phyloP scores from a whole-genome alignment of 1,140 invertebrate genomes.

The Drosophila obscura region DNA sequence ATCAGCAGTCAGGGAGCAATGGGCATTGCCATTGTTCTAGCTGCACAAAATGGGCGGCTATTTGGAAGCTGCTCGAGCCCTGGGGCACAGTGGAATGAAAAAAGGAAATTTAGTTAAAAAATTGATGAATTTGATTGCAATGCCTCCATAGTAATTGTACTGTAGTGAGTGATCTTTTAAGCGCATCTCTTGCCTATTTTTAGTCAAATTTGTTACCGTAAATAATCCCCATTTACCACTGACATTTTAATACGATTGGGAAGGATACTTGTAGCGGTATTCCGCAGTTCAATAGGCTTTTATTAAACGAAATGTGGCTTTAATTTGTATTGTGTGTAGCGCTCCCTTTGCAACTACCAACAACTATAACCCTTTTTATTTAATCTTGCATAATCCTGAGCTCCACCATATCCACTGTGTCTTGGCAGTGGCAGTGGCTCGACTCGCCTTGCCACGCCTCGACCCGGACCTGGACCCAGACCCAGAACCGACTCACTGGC shows the following conservation, averaged over 20 bases:
- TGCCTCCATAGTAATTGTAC: no score
- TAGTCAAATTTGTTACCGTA: neutral
- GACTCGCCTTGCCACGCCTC: neutral
- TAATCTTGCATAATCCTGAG: neutral
- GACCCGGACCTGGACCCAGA: neutral
- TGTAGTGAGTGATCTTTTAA: no score
- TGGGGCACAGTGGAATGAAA: neutral
- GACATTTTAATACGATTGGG: neutral
- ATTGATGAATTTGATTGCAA: neutral
- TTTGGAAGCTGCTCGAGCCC: conserved; percentile 2
- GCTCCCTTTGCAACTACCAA: no score
- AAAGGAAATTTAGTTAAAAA: neutral
- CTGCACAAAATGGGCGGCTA: conserved; percentile 42
- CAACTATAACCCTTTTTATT: no score
- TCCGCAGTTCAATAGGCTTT: neutral
- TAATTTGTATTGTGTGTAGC: no score
- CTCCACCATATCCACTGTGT: conserved; percentile 13
- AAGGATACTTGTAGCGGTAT: neutral
- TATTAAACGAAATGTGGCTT: no score
- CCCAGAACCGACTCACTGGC: conserved; percentile 29
- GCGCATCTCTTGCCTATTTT: no score
- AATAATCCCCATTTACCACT: neutral
- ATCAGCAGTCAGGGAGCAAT: conserved; percentile 12
- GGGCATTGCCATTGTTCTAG: conserved; percentile 64
- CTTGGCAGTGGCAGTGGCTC: conserved; percentile 1